Base-by-base conservation (phyloP, 2,797 vertebrate genomes). In the Carduelis carduelis region DNA sequence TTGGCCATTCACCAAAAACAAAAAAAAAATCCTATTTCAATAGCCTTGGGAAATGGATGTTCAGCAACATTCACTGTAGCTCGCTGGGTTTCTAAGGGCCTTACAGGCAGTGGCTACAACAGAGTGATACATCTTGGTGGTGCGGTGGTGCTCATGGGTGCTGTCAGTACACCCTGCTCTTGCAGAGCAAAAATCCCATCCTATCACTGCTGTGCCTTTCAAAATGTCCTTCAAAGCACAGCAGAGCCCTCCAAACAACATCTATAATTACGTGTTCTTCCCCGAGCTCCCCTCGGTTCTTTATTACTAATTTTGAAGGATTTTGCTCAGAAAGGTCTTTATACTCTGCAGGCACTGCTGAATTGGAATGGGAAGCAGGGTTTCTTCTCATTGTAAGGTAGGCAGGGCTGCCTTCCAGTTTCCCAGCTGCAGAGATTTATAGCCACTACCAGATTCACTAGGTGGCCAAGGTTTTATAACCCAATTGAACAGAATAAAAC, bases 361-460 rank as follows among this genome's bases (percentile, higher is more conserved):
- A 95, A 91, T 96, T 96, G 94, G 74, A 96, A 95, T 87, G 90
- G 83, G 92, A 94, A 94, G 56, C 90, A 77, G 87, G 60, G 77
- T 95, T 96, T 87, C 93, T 95, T 86, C 89, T 89, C 94, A 93
- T 96, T 97, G 95, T 91, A 94, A 96, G 95, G 91, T 96, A 95
- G 91, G 74, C 80, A 97, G 93, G 96, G 93, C 94, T 95, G 93
- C 93, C 74, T 96, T 95, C 96, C 91, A 93, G 94, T 90, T 97
- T 96, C 94, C 94, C 96, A 95, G 95, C 85, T 96, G 96, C 87
- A 91, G 74, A 97, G 96, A 96, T 96, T 97, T 96, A 97, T 95
- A 90, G 77, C 85, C 53, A 11, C 85, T 86, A 97, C 91, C 80
- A 96, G 88, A 84, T 96, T 95, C 94, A 95, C 93, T 96, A 94